Evolutionary conservation across 2,797 vertebrate species (phyloP).

Genomic region (Melanotaenia parkinsoni): DNA sequence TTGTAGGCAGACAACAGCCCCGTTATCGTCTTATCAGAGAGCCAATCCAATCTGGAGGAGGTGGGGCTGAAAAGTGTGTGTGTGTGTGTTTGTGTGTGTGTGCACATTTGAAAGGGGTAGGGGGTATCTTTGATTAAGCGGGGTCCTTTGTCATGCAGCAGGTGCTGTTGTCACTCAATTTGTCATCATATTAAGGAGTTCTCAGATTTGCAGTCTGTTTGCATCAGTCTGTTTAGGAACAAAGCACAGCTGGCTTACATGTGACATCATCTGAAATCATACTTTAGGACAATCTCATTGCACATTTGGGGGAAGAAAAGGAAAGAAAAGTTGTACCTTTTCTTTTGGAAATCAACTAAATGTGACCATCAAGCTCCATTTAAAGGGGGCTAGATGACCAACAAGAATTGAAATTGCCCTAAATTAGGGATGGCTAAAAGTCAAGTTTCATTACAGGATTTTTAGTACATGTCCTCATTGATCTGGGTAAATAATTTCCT

Average conservation of each 20-base stretch:
- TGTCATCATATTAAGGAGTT: constrained; percentile 44
- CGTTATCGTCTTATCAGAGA: constrained; percentile 76
- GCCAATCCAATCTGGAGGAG: constrained; percentile 64
- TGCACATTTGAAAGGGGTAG: constrained; percentile 12
- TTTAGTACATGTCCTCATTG: background rate
- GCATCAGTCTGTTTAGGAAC: constrained; percentile 22
- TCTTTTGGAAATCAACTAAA: background rate
- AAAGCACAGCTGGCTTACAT: background rate
- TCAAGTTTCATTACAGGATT: background rate
- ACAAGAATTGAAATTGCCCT: too few relatives aligned
- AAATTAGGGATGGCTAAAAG: background rate
- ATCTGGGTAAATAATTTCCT: background rate
- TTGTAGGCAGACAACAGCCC: constrained; percentile 71
- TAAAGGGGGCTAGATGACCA: background rate
- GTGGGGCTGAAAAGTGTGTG: constrained; percentile 23
- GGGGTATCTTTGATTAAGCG: constrained; percentile 45
- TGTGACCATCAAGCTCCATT: background rate
- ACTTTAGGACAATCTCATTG: constrained; percentile 1
- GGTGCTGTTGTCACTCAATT: constrained; percentile 78
- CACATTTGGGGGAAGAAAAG: background rate
- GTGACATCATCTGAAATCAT: constrained; percentile 1
- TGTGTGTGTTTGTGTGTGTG: constrained; percentile 36
- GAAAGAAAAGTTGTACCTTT: background rate
- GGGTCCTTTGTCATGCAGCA: constrained; percentile 79
- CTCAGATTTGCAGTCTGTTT: constrained; percentile 34